Evolutionary conservation across 2,113 vertebrate genomes (phyloP).

Genomic region (Blennius ocellaris): DNA sequence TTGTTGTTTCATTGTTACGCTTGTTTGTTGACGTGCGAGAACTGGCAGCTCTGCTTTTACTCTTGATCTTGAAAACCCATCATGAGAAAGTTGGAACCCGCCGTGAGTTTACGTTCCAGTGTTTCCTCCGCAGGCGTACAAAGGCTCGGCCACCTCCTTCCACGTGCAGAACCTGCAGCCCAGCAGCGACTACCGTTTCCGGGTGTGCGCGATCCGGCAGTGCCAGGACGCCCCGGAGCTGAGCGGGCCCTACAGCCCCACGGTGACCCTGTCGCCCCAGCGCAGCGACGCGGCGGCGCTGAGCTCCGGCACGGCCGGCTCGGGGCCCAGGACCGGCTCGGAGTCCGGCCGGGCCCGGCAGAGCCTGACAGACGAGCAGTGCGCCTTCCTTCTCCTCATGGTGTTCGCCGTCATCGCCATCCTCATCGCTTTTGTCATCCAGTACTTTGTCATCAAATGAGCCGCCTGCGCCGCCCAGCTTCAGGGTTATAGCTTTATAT

Average conservation of each 20-base stretch:
- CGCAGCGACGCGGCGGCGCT: conserved; percentile 79
- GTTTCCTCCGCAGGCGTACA: conserved; percentile 85
- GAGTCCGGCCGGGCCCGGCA: conserved; percentile 84
- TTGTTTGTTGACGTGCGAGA: no score
- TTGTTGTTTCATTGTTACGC: no score
- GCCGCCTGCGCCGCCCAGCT: conserved; percentile 48
- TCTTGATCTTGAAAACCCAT: no score
- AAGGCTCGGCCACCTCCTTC: conserved; percentile 88
- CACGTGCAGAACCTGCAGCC: conserved; percentile 89
- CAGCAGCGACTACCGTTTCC: conserved; percentile 94
- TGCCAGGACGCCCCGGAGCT: conserved; percentile 91
- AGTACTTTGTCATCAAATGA: conserved; percentile 99
- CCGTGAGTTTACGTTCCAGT: no score
- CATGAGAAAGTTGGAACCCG: no score
- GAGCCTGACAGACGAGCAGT: conserved; percentile 94
- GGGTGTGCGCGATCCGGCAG: conserved; percentile 92
- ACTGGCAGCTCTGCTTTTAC: no score
- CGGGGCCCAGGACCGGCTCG: conserved; percentile 78
- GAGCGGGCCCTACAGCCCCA: conserved; percentile 91
- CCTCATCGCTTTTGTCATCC: conserved; percentile 96
- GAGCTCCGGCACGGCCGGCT: conserved; percentile 74
- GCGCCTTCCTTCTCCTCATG: conserved; percentile 94
- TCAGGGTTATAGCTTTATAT: conserved; percentile 77
- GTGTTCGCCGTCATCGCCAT: conserved; percentile 95
- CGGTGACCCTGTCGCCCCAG: conserved; percentile 90